phyloP scores from a whole-genome alignment of 2,797 vertebrate genomes.

The Phrynocephalus vlangalii region DNA sequence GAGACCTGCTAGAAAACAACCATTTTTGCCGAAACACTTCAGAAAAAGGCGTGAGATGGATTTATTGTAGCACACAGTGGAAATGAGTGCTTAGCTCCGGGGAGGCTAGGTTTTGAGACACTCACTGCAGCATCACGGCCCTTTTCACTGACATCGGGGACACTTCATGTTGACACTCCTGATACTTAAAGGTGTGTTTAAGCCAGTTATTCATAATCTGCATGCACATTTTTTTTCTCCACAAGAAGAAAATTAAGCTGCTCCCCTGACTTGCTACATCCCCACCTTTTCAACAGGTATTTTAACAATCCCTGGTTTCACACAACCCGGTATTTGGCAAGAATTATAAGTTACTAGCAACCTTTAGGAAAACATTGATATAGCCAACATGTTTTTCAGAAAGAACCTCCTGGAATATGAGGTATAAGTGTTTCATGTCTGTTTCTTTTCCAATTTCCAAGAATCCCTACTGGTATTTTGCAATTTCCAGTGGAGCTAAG shows the following conservation, averaged over 20 bases:
- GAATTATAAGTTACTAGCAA: background rate
- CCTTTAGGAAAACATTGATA: background rate
- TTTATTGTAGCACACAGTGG: conserved; percentile 13
- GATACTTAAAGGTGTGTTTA: conserved; percentile 20
- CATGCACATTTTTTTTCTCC: background rate
- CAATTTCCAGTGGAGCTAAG: no score
- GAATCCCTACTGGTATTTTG: background rate
- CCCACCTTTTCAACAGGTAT: background rate
- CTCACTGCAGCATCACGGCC: conserved; percentile 5
- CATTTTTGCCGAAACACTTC: conserved; percentile 13
- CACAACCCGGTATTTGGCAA: background rate
- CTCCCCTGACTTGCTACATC: background rate
- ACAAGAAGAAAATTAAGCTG: background rate
- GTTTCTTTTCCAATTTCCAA: background rate
- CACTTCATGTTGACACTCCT: background rate
- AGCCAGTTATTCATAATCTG: background rate
- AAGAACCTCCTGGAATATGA: background rate
- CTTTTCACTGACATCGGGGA: conserved; percentile 32
- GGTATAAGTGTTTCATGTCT: background rate
- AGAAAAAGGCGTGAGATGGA: conserved; percentile 40
- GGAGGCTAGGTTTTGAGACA: conserved; percentile 29
- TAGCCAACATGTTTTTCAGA: background rate
- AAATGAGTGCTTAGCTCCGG: conserved; percentile 39
- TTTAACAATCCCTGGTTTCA: conserved; percentile 7
- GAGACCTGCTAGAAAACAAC: conserved; percentile 41